phyloP scores from a whole-genome alignment of 2,888 invertebrate species.

The Drosophila niveifrons region DNA sequence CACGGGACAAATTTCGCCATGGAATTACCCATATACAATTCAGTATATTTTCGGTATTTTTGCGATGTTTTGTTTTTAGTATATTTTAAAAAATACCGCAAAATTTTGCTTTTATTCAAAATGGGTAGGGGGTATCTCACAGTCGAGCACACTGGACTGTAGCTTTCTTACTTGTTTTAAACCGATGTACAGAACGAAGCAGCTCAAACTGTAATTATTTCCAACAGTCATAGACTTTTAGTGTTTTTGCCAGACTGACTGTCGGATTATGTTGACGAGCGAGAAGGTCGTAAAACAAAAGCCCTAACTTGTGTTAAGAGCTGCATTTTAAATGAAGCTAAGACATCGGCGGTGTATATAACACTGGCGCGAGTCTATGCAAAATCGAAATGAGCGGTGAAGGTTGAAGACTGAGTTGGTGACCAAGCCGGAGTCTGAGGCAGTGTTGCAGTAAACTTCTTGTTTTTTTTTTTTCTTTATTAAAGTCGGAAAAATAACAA shows the following conservation, averaged over 20 bases:
- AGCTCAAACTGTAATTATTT: neutral
- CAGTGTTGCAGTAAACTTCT: conserved; percentile 9
- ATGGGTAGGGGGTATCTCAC: no score
- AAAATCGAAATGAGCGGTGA: conserved; percentile 59
- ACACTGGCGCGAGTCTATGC: conserved; percentile 33
- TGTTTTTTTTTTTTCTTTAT: conserved; percentile 27
- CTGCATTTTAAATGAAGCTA: conserved; percentile 32
- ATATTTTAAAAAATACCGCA: no score
- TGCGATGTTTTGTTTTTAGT: no score
- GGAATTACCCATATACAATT: no score
- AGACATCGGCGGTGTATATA: conserved; percentile 3
- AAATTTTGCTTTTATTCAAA: no score
- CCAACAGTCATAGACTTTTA: conserved; percentile 1
- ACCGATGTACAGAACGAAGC: conserved; percentile 18
- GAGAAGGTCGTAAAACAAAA: conserved; percentile 56
- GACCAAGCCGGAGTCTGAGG: conserved; percentile 16
- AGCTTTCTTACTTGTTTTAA: neutral
- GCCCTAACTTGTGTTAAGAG: conserved; percentile 39
- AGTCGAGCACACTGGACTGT: no score
- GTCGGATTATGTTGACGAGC: conserved; percentile 32
- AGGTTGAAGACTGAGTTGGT: conserved; percentile 46
- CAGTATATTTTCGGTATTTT: no score
- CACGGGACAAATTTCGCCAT: no score
- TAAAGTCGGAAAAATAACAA: conserved; percentile 24
- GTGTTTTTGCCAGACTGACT: neutral